Evolutionary conservation across 30 jellyfish, hydroid and myxozoan genomes (phyloP).

Genomic region (Catostylus mosaicus): DNA sequence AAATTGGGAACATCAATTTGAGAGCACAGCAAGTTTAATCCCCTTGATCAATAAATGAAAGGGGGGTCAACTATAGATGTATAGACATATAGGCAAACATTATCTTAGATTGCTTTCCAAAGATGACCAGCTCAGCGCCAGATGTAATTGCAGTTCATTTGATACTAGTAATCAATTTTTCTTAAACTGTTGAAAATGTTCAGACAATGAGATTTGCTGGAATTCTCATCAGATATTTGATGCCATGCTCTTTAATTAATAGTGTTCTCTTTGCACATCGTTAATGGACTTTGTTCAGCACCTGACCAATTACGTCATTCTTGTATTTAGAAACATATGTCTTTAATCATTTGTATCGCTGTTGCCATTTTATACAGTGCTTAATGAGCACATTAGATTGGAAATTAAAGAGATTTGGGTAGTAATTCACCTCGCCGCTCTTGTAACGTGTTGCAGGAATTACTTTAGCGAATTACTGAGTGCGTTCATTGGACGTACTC

Average conservation of each 20-base stretch:
- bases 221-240: not conserved
- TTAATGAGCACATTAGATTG: too few species aligned
- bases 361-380: too few species aligned
- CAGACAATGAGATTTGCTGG: not conserved
- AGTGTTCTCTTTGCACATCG: too few species aligned
- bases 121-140: conserved; percentile 17
- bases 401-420: too few species aligned
- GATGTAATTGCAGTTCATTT: conserved; percentile 10
- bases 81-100: conserved; percentile 28
- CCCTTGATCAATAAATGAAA: conserved; percentile 11
- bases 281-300: too few species aligned
- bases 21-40: conserved; percentile 41
- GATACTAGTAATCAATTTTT: conserved; percentile 8
- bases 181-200: not conserved
- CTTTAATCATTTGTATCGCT: too few species aligned
- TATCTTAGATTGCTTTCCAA: not conserved
- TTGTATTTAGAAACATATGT: too few species aligned
- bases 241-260: conserved; percentile 3
- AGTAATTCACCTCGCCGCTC: too few species aligned
- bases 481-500: too few species aligned
- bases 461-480: too few species aligned
- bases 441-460: too few species aligned
- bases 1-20: conserved; percentile 56
- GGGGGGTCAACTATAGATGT: conserved; percentile 24
- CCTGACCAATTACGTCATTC: too few species aligned